Evolutionary conservation across 2,888 invertebrate genomes (phyloP), one percentile per base, ranked within the genome.

Genomic region (Coenonympha glycerion): DNA sequence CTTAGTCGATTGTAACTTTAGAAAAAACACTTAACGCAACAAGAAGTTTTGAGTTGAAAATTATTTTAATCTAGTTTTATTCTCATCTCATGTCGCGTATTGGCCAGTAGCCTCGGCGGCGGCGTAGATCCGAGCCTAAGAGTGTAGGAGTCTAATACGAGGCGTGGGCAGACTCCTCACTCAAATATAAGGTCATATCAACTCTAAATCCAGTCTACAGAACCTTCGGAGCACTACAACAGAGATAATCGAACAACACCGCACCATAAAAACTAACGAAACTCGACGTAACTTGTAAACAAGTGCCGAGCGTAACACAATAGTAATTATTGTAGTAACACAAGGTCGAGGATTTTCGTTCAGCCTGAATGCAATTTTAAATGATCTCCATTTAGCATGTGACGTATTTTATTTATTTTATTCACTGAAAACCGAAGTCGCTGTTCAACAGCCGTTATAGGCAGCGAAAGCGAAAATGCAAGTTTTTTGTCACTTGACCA

Each of bases 101-200:
- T n/a, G n/a, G n/a, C n/a, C n/a, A n/a, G n/a, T n/a, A n/a, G n/a
- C n/a, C n/a, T n/a, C n/a, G n/a, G 3, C 16, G 5, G 31, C 47
- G 67, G 70, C 73, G 73, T 65, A 74, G 65, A 71, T 69, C 46
- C 45, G 56, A 56, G 64, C 61, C 68, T 62, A 61, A 65, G 62
- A 57, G 82, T 77, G 86, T 87, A 87, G 86, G 86, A 77, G 81
- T 78, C 64, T 80, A 85, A 72, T 79, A 72, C 15, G 24, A 22
- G 59, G 83, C 83, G 86, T 87, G 78, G 86, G 86, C 68, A 69
- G 84, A 73, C 70, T 74, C 71, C 72, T 76, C 66, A 71, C 69
- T 69, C 61, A 67, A 69, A 76, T 61, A 58, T 75, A 82, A 84
- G 85, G 83, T 81, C 84, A 82, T 59, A 57, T 70, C 64, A 65